Conservation (phyloP, 30 jellyfish, hydroid and myxozoan genomes). For the Sanderia malayensis region DNA sequence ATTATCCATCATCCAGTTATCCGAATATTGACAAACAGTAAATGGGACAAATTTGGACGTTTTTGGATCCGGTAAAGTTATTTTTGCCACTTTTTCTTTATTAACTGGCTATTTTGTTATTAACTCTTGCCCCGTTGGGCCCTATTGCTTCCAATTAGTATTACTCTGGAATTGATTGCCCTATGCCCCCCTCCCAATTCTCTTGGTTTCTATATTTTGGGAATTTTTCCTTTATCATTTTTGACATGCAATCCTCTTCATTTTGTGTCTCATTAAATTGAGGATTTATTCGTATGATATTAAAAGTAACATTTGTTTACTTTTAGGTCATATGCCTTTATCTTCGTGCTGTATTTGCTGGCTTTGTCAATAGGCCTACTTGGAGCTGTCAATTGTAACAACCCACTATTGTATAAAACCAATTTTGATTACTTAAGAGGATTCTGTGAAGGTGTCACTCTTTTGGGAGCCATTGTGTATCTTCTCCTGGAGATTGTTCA, state of each 20-base stretch:
- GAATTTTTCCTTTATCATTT: too few species aligned
- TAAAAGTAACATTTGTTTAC: too few species aligned
- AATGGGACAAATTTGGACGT: conserved; percentile 78
- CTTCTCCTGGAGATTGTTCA: conserved; percentile 71
- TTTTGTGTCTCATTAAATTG: too few species aligned
- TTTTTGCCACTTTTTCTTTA: too few species aligned
- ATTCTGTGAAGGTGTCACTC: conserved; percentile 58
- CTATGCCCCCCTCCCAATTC: too few species aligned
- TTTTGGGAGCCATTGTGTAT: conserved; percentile 48
- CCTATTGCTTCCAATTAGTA: too few species aligned
- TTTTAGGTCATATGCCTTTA: conserved; percentile 49
- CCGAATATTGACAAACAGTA: conserved; percentile 68
- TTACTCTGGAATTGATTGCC: too few species aligned
- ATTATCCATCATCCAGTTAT: conserved; percentile 87
- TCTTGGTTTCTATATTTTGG: too few species aligned
- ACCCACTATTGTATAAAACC: conserved; percentile 23
- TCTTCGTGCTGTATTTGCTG: conserved; percentile 44
- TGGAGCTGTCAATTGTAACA: conserved; percentile 34
- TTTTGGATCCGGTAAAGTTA: conserved; percentile 64
- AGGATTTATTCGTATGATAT: too few species aligned
- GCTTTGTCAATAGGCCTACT: conserved; percentile 62
- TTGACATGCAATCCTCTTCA: too few species aligned
- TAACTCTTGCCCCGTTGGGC: too few species aligned
- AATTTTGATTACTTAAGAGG: conserved; percentile 50
- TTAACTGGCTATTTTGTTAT: too few species aligned